Base-by-base conservation (phyloP, 1,140 invertebrate genomes). In the Drosophila parabipectinata region DNA sequence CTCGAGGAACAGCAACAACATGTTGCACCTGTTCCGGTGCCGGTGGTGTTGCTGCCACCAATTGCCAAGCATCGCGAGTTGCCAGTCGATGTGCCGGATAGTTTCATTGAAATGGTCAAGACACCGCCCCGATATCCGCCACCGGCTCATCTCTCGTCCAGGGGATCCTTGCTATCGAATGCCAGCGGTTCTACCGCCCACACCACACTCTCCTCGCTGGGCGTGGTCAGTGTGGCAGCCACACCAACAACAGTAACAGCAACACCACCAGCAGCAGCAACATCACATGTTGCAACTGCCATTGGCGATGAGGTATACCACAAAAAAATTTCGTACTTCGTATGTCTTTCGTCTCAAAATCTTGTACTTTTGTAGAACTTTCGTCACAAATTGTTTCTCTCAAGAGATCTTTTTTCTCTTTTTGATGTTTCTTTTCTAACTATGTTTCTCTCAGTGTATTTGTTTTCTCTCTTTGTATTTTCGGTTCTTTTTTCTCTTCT, bases 81-180 rank as follows among this genome's bases (percentile, higher is more conserved):
- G 75, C 95, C 95, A 7, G 95, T 96, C 21, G 95, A 96, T 83
- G 95, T 96, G 62, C 95, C 95, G 1, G 94, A 95, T 47, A 95
- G 95, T 77, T 96, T 96, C 83, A 93, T 96, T n/a, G 95, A 95
- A 76, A 94, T 95, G 18, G 93, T 95, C 74, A 96, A 96, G 93
- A 93, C 94, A 15, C 94, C 95, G 21, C 95, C 95, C n/a, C 95
- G 95, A 69, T 96, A 95, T 91, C 95, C 95, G n/a, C 94, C 95
- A 75, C 93, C 93, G 6, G 73, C 88, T 2, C 90, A 91, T 75
- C 72, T 91, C 5, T 90, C 84, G 1, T 91, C 90, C 21, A 82
- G 85, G 3, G 87, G 77, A 28, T 91, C 90, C 41, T 60, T 85
- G 60, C 63, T 91, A 10, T 90, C 85, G 14, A 85, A 77, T 32